phyloP scores from a whole-genome alignment of 2,113 vertebrate species.

The Saguinus midas region DNA sequence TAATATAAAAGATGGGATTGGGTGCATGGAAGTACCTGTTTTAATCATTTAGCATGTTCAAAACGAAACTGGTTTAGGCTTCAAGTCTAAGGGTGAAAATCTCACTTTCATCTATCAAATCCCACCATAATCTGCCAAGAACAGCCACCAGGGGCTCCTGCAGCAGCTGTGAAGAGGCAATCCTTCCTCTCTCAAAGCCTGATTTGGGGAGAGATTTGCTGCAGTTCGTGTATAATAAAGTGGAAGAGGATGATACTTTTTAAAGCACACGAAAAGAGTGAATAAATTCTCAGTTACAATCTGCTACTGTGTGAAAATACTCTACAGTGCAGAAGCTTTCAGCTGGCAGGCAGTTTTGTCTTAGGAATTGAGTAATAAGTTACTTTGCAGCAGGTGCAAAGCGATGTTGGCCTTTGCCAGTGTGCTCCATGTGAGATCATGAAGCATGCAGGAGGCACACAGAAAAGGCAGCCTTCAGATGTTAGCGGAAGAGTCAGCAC shows the following conservation, averaged over 20 bases:
- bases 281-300: background rate
- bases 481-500: background rate
- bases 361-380: background rate
- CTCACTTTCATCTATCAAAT: slow-evolving; percentile 53
- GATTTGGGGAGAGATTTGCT: background rate
- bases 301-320: background rate
- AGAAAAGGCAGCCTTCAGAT: background rate
- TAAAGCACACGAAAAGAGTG: background rate
- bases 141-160: background rate
- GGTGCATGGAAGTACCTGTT: slow-evolving; percentile 32
- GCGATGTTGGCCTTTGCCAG: background rate
- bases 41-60: slow-evolving; percentile 42
- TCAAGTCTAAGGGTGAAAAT: slow-evolving; percentile 33
- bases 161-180: background rate
- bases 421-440: fast-evolving
- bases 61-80: background rate
- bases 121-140: background rate
- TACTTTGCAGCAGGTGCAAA: background rate
- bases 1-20: slow-evolving; percentile 34
- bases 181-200: background rate
- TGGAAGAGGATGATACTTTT: background rate
- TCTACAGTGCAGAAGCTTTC: background rate
- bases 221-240: background rate
- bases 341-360: background rate
- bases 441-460: background rate